Conservation (phyloP, 2,797 vertebrate species). For the Muscicapa comitata region DNA sequence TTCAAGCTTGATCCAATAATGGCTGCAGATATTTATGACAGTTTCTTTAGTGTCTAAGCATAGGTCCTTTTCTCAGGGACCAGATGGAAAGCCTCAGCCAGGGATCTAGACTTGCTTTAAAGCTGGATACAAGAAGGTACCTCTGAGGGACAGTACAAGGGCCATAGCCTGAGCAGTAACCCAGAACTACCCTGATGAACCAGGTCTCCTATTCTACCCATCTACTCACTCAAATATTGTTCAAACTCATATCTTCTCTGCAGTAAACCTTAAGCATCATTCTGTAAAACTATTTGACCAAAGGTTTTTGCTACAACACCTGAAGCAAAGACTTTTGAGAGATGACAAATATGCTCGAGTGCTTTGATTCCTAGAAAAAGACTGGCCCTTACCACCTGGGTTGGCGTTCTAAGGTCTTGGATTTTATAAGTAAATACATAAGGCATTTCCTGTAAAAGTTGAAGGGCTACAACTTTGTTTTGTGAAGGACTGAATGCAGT, state of each 20-base stretch:
- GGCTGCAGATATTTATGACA: not conserved
- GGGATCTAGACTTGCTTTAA: not conserved
- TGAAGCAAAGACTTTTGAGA: not conserved
- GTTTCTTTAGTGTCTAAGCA: not conserved
- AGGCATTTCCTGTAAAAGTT: not conserved
- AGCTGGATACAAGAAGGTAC: not conserved
- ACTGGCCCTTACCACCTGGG: not conserved
- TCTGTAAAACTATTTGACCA: not conserved
- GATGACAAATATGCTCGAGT: not conserved
- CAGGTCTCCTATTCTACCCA: not conserved
- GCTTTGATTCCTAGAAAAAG: not conserved
- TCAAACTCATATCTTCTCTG: not conserved
- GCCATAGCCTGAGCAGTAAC: not conserved
- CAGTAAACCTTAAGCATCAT: not conserved
- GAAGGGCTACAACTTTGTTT: not conserved
- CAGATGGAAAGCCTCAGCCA: not conserved
- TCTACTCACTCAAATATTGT: not conserved
- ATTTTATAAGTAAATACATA: not conserved
- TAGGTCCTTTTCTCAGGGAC: not conserved
- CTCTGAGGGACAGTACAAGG: not conserved
- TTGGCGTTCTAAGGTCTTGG: not conserved
- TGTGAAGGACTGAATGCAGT: not conserved
- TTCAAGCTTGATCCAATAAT: not conserved
- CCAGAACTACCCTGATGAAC: not conserved
- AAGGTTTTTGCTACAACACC: not conserved